Base-by-base conservation (phyloP, 2,888 invertebrate species). In the Cephus pulcher region DNA sequence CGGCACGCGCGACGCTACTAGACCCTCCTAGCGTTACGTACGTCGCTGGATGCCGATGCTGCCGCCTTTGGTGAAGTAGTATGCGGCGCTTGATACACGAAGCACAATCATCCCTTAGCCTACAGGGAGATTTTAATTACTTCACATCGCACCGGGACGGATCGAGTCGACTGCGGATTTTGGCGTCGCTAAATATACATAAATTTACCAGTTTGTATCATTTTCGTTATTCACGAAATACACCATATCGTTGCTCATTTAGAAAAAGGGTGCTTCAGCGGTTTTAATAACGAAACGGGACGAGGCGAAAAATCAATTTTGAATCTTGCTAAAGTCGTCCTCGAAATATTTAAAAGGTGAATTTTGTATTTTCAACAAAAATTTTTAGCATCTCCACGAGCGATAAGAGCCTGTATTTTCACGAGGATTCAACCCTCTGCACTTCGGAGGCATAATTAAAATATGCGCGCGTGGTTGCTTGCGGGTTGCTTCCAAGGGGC, bases 91-190 rank as follows among this genome's bases (percentile, higher is more conserved):
- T 70, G 30, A 30, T 75, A 40, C 40, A 6, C 40, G 79, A 78
- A 83, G 82, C 80, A 85, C 76, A 80, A 81, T 82, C 80, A 79
- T 70, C 70, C 30, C 12, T 33, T 80, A 80, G 82, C 82, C 80
- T 80, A 79, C 76, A 79, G 80, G 81, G 78, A 78, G 80, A 83
- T 83, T 86, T 86, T 84, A 84, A 86, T 86, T 85, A 85, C 85
- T 86, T 84, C 80, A 83, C 81, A 80, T 82, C 83, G 80, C 82
- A 80, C 76, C 79, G 79, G 81, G 81, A 40, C 77, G 81, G 82
- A 80, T 79, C 77, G 37, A 37, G 74, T 34, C 70, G 56, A 73
- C 79, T 34, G 34, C 34, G 34, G 4, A 34, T 30, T 33, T 23
- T 32, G 70, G 30, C 70, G 70, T 4, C n/a, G n/a, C 70, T 70